Evolutionary conservation across 2,888 invertebrate genomes (phyloP).

Genomic region (Hanleya hanleyi): DNA sequence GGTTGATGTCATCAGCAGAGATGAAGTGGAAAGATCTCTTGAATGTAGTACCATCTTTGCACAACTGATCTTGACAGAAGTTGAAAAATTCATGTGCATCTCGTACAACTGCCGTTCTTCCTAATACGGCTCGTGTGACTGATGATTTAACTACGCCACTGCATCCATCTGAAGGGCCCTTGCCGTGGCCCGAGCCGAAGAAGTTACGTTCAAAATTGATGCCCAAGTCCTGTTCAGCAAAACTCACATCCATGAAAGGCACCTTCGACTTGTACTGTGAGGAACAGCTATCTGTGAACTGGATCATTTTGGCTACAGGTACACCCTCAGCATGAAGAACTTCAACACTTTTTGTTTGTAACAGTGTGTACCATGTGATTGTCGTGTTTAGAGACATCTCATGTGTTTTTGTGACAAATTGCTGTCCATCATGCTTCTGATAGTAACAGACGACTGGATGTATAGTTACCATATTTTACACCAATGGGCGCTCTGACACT

Average conservation of each 20-base stretch:
- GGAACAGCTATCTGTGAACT: background rate
- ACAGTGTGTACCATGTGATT: background rate
- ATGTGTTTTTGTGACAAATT: background rate
- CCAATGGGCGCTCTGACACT: slow-evolving; percentile 7
- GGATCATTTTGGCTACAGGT: background rate
- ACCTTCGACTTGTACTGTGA: background rate
- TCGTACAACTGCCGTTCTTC: background rate
- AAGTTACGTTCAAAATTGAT: background rate
- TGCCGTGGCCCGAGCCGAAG: background rate
- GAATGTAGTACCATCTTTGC: background rate
- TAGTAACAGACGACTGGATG: background rate
- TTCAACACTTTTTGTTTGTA: background rate
- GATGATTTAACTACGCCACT: background rate
- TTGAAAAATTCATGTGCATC: background rate
- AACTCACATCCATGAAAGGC: background rate
- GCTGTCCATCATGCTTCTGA: background rate
- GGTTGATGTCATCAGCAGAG: background rate
- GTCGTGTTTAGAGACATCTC: slow-evolving; percentile 6
- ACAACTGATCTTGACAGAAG: background rate
- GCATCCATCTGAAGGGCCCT: slow-evolving; percentile 1
- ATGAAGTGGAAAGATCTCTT: background rate
- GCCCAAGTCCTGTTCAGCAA: background rate
- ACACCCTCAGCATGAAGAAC: background rate
- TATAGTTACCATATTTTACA: background rate
- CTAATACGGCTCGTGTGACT: background rate